Base-by-base conservation (phyloP, 2,888 invertebrate species). In the Hydraecia micacea region DNA sequence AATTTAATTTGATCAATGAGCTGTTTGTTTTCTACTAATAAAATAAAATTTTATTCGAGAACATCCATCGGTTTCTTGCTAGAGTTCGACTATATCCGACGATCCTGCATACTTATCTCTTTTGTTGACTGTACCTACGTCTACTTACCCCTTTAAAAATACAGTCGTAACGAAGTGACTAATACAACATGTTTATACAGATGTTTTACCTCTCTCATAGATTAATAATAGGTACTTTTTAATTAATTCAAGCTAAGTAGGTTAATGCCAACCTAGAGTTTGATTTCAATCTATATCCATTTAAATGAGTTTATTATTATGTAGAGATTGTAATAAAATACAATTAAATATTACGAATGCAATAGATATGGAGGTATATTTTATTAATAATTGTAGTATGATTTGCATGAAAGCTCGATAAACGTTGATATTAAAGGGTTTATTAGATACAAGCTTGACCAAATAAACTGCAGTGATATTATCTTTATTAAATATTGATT, bases 241-340 rank as follows among this genome's bases (percentile, higher is more conserved):
- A 83, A 89, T 86, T 84, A 66, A 81, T 86, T 83, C 80, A 74
- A 66, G 76, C n/a, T 80, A 85, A 86, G 75, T 89, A 87, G 89
- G 89, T 89, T 86, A 91, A 89, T 91, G 87, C 85, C 87, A 87
- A 84, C 32, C 28, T 67, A 60, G 68, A 81, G 66, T 80, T 69
- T 83, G 75, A 83, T 83, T 80, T 80, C 63, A 73, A 86, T 88
- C 81, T 76, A 69, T 69, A 66, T 79, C 42, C 81, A 86, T 83
- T 81, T 70, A 76, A 83, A 86, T 86, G 63, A 83, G 78, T 76
- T 39, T 77, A 69, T 74, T 85, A 79, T 36, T 36, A 66, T 13
- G 9, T 63, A 75, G 32, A 72, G 60, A 87, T 73, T 73, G 36
- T 75, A 81, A 85, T 79, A 77, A 80, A 86, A 87, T 73, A 39